Conservation (phyloP, 2,888 invertebrate genomes). For the Pteria penguin region DNA sequence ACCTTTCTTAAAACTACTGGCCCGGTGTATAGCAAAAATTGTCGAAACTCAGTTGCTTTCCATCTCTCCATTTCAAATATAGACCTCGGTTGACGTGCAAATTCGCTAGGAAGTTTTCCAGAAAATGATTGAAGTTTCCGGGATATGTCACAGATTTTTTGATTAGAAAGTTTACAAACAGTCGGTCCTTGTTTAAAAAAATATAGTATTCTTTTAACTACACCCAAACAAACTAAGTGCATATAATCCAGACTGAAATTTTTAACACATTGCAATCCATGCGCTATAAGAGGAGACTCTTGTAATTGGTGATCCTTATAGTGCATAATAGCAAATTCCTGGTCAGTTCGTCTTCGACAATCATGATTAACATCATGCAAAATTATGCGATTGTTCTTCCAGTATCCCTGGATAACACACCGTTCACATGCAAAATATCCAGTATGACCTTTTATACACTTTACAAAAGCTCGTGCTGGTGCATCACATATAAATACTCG, state of each 20-base stretch:
- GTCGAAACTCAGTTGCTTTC: conserved; percentile 32
- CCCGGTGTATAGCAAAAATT: conserved; percentile 8
- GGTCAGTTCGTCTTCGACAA: conserved; percentile 21
- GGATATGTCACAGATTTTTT: conserved; percentile 35
- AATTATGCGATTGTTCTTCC: conserved; percentile 22
- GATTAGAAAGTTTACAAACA: conserved; percentile 26
- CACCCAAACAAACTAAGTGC: conserved; percentile 75
- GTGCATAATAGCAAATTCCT: conserved; percentile 8
- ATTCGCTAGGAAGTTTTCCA: conserved; percentile 57
- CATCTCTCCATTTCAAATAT: conserved; percentile 62
- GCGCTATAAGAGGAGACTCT: background rate
- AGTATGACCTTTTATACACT: conserved; percentile 60
- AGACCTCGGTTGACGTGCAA: conserved; percentile 63
- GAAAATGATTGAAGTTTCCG: conserved; percentile 16
- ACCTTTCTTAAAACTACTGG: conserved; percentile 5
- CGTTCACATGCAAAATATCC: conserved; percentile 67
- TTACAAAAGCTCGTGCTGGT: conserved; percentile 67
- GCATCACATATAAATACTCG: conserved; percentile 66
- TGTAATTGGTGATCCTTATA: conserved; percentile 5
- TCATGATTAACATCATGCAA: conserved; percentile 5
- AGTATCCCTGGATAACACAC: conserved; percentile 48
- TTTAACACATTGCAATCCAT: background rate
- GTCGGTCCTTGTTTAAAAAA: conserved; percentile 59
- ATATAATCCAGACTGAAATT: conserved; percentile 53
- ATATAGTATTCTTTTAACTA: conserved; percentile 64